Percentiles rank a stretch among this genome's conserved stretches.
phyloP scores from a whole-genome alignment of 1,140 invertebrate genomes.

The Calycopis cecrops region DNA sequence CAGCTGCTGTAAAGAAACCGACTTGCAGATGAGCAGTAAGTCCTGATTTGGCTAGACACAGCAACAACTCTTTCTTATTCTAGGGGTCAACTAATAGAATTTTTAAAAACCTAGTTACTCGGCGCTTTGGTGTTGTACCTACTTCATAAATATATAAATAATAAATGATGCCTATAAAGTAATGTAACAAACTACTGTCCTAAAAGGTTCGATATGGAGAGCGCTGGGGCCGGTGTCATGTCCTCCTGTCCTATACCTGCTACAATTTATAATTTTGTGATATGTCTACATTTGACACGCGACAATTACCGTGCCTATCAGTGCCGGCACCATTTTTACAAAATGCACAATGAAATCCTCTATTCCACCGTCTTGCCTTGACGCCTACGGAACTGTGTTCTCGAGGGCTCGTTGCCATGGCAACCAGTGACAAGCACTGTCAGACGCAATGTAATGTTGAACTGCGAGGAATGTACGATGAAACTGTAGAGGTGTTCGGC shows the following conservation, averaged over 20 bases:
- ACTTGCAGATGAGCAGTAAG: too few species aligned
- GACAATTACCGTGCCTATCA: constrained; percentile 25
- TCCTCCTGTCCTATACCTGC: not conserved
- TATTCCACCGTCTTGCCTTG: constrained; percentile 8
- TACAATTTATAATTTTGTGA: not conserved
- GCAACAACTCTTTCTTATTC: too few species aligned
- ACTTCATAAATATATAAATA: too few species aligned
- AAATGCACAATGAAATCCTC: constrained; percentile 24
- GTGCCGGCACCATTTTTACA: constrained; percentile 25
- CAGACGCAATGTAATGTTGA: constrained; percentile 41
- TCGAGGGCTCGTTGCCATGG: constrained; percentile 45
- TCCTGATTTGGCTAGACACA: too few species aligned
- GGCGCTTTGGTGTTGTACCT: too few species aligned
- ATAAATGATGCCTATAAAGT: too few species aligned
- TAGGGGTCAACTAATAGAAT: too few species aligned
- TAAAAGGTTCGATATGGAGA: too few species aligned
- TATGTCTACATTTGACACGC: constrained; percentile 18
- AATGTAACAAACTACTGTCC: too few species aligned
- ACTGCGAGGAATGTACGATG: constrained; percentile 55
- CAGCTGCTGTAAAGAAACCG: too few species aligned
- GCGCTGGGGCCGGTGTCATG: too few species aligned
- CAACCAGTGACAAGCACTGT: constrained; percentile 58
- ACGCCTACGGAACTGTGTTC: not conserved
- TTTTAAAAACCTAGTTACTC: too few species aligned
- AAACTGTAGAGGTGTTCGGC: constrained; percentile 55